Base-by-base conservation (phyloP, 1,140 invertebrate species). In the Zaprionus capensis region DNA sequence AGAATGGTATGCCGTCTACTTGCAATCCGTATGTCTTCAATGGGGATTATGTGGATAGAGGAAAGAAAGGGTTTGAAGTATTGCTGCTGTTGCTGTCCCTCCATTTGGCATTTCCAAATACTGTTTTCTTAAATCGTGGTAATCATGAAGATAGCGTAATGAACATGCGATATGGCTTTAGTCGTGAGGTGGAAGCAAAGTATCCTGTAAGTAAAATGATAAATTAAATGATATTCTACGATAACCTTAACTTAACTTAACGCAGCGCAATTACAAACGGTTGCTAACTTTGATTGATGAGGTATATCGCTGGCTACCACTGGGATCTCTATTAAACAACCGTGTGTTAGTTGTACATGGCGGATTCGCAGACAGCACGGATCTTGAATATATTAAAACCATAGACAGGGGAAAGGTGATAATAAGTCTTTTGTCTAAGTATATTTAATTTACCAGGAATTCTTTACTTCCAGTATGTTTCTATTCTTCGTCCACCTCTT, bases 1-100 rank as follows among this genome's bases (percentile, higher is more conserved):
- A 98, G 97, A 98, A 98, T 93, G 97, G 97, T 59, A 94, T 98
- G 78, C 97, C 97, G n/a, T 97, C 96, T 5, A 94, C 95, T 6
- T 96, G 97, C 88, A 98, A 98, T 94, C 97, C 97, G 9, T 98
- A 98, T 93, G 95, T 99, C 68, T 98, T 98, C 94, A 98, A 99
- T 93, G 98, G 98, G 4, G 98, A 98, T 93, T 98, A 98, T 91
- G 97, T 98, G 49, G 97, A 98, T 93, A 94, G 98, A 68, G 98
- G 98, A 17, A 96, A 96, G 83, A 95, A 97, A 84, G 96, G 97
- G 7, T 93, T 98, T 38, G 98, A 98, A 93, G 97, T 98, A 20
- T 93, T 97, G 6, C 93, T 97, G 1, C 93, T 98, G n/a, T 93
- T 98, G 31, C 94, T 98, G 61, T 93, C 96, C 2, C 96, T 96